Percentiles rank a stretch among this genome's conserved stretches.
Conservation (phyloP, 30 jellyfish, hydroid and myxozoan genomes). For the Mastigias papua region DNA sequence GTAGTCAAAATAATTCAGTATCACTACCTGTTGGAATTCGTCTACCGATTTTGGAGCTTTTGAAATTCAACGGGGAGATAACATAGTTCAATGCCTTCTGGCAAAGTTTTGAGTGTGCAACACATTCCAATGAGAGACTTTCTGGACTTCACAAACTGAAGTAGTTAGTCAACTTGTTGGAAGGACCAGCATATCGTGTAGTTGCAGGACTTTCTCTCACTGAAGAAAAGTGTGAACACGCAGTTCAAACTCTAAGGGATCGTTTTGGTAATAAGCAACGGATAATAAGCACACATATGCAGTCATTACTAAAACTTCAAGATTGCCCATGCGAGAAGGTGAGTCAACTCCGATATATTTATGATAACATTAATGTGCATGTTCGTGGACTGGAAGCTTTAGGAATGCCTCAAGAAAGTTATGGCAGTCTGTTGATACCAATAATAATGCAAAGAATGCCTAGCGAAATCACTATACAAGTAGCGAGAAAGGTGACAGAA, state of each 20-base stretch:
- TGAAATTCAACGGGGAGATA: conserved; percentile 58
- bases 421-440: conserved; percentile 30
- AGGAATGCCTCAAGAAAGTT: conserved; percentile 23
- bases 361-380: conserved; percentile 53
- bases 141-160: conserved; percentile 65
- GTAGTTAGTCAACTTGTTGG: conserved; percentile 54
- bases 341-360: conserved; percentile 34
- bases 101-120: conserved; percentile 66
- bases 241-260: conserved; percentile 31
- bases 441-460: conserved; percentile 45
- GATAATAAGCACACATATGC: conserved; percentile 70
- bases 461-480: conserved; percentile 34
- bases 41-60: conserved; percentile 46
- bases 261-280: conserved; percentile 60
- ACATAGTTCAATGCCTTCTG: conserved; percentile 36
- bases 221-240: conserved; percentile 34
- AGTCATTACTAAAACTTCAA: conserved; percentile 44
- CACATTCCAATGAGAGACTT: conserved; percentile 41
- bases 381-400: conserved; percentile 37
- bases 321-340: conserved; percentile 16
- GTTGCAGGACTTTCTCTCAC: conserved; percentile 53
- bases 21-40: conserved; percentile 2
- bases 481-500: conserved; percentile 44
- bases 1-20: not conserved
- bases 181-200: conserved; percentile 66